Evolutionary conservation across 2,888 invertebrate species (phyloP).

Genomic region (Cataglyphis cursor): DNA sequence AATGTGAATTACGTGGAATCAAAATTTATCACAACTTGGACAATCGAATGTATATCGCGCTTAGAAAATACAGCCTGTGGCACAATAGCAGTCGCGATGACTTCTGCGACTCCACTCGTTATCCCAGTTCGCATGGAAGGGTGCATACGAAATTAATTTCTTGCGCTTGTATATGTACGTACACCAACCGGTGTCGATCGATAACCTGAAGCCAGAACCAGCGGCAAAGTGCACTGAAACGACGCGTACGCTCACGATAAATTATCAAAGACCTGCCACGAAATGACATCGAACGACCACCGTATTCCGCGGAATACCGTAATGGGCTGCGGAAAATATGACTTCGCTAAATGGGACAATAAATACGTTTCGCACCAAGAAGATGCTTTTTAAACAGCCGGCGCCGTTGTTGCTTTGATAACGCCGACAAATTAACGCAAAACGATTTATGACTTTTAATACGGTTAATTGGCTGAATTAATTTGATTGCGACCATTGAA

Average conservation of each 20-base stretch:
- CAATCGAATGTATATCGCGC: constrained; percentile 18
- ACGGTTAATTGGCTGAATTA: neutral
- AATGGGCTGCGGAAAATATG: constrained; percentile 3
- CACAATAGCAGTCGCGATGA: constrained; percentile 57
- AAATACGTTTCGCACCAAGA: neutral
- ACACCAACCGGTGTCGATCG: constrained; percentile 63
- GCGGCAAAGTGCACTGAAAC: constrained; percentile 68
- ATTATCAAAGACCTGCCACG: constrained; percentile 64
- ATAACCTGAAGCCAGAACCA: constrained; percentile 61
- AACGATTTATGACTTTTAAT: neutral
- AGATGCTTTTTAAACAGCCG: neutral
- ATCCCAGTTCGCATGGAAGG: constrained; percentile 63
- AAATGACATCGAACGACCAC: constrained; percentile 36
- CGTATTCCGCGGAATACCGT: neutral
- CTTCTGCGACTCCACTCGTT: constrained; percentile 71
- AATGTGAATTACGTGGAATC: constrained; percentile 1
- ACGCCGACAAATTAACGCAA: neutral
- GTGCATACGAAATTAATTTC: constrained; percentile 79
- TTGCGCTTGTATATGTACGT: constrained; percentile 59
- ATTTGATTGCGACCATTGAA: neutral
- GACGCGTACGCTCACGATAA: constrained; percentile 67
- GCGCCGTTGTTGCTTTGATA: neutral
- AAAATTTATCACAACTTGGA: constrained; percentile 22
- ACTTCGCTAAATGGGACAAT: neutral
- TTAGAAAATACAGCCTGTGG: constrained; percentile 37